phyloP scores from a whole-genome alignment of 2,888 invertebrate genomes.

The Galerucella nymphaeae region DNA sequence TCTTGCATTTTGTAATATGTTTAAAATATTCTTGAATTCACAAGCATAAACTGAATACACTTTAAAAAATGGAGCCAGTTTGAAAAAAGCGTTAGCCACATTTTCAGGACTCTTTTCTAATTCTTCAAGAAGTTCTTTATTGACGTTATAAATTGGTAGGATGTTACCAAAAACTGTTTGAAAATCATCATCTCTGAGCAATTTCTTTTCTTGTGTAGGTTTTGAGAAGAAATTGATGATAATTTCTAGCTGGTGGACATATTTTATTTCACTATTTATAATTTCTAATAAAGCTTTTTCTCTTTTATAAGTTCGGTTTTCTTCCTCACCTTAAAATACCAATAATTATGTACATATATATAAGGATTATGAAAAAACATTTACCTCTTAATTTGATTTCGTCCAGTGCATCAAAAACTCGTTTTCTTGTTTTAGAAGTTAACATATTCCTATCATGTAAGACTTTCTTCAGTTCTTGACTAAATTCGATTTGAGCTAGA shows the following conservation, averaged over 20 bases:
- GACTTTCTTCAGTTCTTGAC: constrained; percentile 71
- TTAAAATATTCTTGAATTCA: constrained; percentile 74
- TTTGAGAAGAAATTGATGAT: constrained; percentile 74
- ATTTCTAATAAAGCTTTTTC: constrained; percentile 75
- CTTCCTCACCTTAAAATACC: constrained; percentile 51
- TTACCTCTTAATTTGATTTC: constrained; percentile 59
- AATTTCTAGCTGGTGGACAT: constrained; percentile 74
- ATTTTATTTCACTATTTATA: constrained; percentile 76
- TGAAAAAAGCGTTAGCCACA: constrained; percentile 74
- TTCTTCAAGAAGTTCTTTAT: constrained; percentile 71
- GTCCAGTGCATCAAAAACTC: constrained; percentile 71
- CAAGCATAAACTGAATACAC: constrained; percentile 82
- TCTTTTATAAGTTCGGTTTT: constrained; percentile 59
- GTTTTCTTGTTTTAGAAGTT: constrained; percentile 71
- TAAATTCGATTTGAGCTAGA: constrained; percentile 66
- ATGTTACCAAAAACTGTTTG: constrained; percentile 73
- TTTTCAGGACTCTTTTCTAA: constrained; percentile 69
- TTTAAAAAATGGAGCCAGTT: constrained; percentile 81
- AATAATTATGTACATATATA: neutral
- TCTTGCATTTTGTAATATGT: constrained; percentile 70
- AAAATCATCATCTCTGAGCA: constrained; percentile 67
- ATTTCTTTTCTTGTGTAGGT: constrained; percentile 68
- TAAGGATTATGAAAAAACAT: neutral
- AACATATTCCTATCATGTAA: constrained; percentile 73
- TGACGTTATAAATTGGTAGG: constrained; percentile 73